Evolutionary conservation across 2,113 vertebrate species (phyloP), one percentile per base, ranked within the genome.

Genomic region (Burhinus bistriatus): DNA sequence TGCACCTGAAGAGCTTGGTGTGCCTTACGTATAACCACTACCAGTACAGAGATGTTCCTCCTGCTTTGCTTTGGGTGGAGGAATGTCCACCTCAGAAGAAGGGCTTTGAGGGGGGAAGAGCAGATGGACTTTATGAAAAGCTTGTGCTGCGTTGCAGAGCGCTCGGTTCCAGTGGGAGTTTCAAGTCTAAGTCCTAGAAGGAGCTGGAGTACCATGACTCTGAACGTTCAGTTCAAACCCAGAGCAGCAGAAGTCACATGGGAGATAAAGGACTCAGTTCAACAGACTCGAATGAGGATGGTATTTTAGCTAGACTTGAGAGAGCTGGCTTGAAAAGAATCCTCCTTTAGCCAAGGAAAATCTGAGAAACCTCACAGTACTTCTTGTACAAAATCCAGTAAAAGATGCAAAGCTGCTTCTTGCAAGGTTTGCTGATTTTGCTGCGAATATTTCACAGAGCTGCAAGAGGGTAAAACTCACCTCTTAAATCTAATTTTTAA

Each of bases 381-480:
- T 78, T 59, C 42, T 9, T 55, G 54, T 22, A 23, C 68, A 9
- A 44, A 87, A 83, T 25, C 57, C 52, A 85, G 0, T 16, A 19
- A 18, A 91, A 93, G 81, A 70, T 69, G 81, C 73, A 59, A 40
- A 94, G 77, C 81, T 68, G 57, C 81, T 89, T 15, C 89, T 73
- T 66, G 64, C 59, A 58, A 83, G 83, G 76, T 42, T 90, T 92
- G 82, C 89, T 93, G 87, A 49, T 75, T 91, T 76, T 83, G 57
- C 87, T 72, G 93, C 47, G 64, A 83, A 34, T 78, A 54, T 89
- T 86, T 81, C 71, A 44, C 78, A 42, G 79, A 83, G 72, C 89
- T 73, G 47, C 1, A 0, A 66, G 69, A 81, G 59, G 77, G 19
- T 47, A 72, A 81, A 91, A 38, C 42, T 94, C 29, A 15, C 38